Evolutionary conservation across 2,113 vertebrate genomes (phyloP), one percentile per base, ranked within the genome.

Genomic region (Nanger granti): DNA sequence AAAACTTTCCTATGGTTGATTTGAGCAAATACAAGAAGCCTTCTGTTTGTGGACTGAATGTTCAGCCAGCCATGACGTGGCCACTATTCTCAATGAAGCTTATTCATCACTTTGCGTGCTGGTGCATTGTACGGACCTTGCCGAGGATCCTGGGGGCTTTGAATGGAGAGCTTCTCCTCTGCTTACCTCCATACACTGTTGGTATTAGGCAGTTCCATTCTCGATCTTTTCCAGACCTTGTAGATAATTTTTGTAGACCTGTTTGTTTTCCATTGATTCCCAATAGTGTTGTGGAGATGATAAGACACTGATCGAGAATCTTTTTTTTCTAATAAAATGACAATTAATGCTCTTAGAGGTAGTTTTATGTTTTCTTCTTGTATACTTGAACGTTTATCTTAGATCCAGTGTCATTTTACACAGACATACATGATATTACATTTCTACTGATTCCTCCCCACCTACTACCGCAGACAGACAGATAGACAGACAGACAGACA

Each of bases 51-150:
- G 31, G 96, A 97, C 87, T 97, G 98, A 98, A 98, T 98, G 98
- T 98, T 98, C 98, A 98, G 98, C 99, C 99, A 98, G 97, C 97
- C 97, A 80, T 98, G 99, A 98, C 95, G 87, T 96, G 94, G 98
- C 95, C 4, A 34, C 60, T 96, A 11, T 97, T 97, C 98, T 99
- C 98, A 99, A 98, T 99, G 98, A 92, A 47, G 97, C 98, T 98
- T 99, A 99, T 98, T 99, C 98, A 99, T 95, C 92, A 90, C 87
- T 95, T 76, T 91, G 88, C 87, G 55, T 91, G 97, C 94, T n/a
- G 82, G 95, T 80, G 91, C 26, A 10, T 98, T 98, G 97, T 97
- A 37, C 59, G 10, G 34, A 60, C 31, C 92, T 97, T 90, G 92
- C 76, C 41, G 91, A 91, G 96, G 96, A 88, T 92, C 87, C 69